Conservation (phyloP, 2,888 invertebrate species). For the Melinaea marsaeus region DNA sequence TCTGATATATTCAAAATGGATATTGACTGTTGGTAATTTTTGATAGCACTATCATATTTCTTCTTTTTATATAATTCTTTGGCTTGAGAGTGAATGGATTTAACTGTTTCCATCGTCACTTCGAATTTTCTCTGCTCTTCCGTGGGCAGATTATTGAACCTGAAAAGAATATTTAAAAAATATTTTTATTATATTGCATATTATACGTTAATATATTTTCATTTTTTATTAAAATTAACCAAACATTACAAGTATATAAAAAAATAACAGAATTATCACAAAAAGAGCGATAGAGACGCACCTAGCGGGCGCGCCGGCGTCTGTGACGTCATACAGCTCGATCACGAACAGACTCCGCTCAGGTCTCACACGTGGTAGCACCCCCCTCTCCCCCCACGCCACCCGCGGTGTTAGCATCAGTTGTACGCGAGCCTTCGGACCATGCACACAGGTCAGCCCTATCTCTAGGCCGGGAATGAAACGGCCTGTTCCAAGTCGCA, state of each 20-base stretch:
- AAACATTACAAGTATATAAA: no score
- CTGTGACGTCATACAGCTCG: conserved; percentile 48
- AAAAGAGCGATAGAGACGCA: conserved; percentile 31
- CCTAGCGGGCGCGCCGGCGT: conserved; percentile 48
- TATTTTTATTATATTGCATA: not conserved
- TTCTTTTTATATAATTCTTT: conserved; percentile 50
- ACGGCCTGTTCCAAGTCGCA: conserved; percentile 47
- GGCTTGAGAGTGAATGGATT: conserved; percentile 50
- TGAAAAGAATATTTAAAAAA: conserved; percentile 35
- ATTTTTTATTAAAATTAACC: not conserved
- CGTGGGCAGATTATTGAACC: conserved; percentile 60
- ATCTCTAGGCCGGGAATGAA: conserved; percentile 60
- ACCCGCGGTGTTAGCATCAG: conserved; percentile 53
- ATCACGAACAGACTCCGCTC: conserved; percentile 58
- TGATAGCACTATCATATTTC: conserved; percentile 50
- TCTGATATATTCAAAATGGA: conserved; percentile 48
- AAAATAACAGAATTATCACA: no score
- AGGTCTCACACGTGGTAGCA: conserved; percentile 52
- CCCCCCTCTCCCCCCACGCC: conserved; percentile 57
- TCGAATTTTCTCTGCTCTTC: conserved; percentile 59
- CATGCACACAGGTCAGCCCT: conserved; percentile 51
- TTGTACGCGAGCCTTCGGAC: conserved; percentile 54
- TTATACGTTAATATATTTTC: not conserved
- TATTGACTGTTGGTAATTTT: conserved; percentile 57
- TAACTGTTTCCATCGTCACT: conserved; percentile 53